A percentile compares a stretch with the other conserved stretches of the same genome.
These are phyloP conservation scores for Lepus timidus DNA, from an alignment of 2,113 vertebrate species.

Conservation along the genomic window DNA sequence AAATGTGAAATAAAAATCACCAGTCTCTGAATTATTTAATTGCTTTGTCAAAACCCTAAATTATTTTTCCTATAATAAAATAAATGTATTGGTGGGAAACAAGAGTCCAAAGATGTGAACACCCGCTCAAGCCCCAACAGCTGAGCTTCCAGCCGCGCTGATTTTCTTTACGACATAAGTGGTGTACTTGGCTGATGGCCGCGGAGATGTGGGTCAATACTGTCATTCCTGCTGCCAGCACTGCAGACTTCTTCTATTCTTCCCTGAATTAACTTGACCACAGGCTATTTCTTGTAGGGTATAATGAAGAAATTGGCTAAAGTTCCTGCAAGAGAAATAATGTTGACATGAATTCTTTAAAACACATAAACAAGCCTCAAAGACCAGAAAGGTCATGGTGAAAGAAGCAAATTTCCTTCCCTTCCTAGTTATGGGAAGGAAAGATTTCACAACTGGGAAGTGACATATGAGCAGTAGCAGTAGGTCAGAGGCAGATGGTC, in stretches of 20 bases:
- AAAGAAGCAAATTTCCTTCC: conserved; percentile 64
- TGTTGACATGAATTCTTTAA: conserved; percentile 80
- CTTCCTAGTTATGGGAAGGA: conserved; percentile 70
- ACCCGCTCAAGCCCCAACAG: conserved; percentile 19
- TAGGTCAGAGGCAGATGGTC: conserved; percentile 29
- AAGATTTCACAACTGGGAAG: conserved; percentile 59
- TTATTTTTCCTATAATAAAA: conserved; percentile 84
- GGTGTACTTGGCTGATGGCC: conserved; percentile 64
- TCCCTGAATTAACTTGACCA: conserved; percentile 80
- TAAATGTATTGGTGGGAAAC: conserved; percentile 73
- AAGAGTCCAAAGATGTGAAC: conserved; percentile 68
- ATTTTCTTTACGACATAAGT: conserved; percentile 80
- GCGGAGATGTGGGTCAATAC: conserved; percentile 73
- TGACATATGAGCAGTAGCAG: conserved; percentile 21
- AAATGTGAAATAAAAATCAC: conserved; percentile 78
- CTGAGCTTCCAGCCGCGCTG: neutral
- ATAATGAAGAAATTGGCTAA: conserved; percentile 82
- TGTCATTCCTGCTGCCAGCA: conserved; percentile 63
- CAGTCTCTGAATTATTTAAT: conserved; percentile 85
- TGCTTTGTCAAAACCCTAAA: conserved; percentile 80
- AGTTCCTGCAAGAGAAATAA: conserved; percentile 75
- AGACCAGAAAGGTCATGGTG: conserved; percentile 65
- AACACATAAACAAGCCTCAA: conserved; percentile 70
- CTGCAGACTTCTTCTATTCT: conserved; percentile 66
- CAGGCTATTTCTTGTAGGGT: conserved; percentile 75